phyloP scores from a whole-genome alignment of 1,140 invertebrate genomes.

The Archivesica marissinica region DNA sequence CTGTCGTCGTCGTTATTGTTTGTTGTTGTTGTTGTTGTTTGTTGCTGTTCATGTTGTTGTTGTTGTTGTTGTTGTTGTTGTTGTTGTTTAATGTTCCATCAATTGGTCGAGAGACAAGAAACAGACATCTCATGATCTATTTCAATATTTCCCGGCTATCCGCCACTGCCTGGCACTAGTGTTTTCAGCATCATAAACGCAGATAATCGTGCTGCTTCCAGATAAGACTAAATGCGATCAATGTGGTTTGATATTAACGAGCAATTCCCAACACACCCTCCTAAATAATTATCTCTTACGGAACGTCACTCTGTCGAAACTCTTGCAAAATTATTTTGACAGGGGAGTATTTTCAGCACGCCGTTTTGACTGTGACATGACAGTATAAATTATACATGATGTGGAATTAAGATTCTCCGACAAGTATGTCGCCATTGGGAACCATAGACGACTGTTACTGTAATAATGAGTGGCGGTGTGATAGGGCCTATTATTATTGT shows the following conservation, averaged over 20 bases:
- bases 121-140: no score
- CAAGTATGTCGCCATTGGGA: conserved; percentile 49
- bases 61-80: no score
- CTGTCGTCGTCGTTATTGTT: no score
- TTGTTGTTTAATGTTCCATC: no score
- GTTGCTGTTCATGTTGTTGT: no score
- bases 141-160: no score
- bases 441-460: conserved; percentile 28
- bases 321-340: conserved; percentile 61
- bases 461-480: conserved; percentile 44
- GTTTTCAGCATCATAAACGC: no score
- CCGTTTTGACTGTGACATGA: conserved; percentile 55
- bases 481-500: conserved; percentile 52
- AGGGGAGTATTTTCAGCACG: conserved; percentile 50
- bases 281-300: conserved; percentile 61
- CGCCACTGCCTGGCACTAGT: no score
- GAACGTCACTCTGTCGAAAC: conserved; percentile 32
- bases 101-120: no score
- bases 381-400: conserved; percentile 62
- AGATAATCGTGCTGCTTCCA: not conserved
- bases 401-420: conserved; percentile 47
- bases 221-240: conserved; percentile 39
- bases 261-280: conserved; percentile 47
- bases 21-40: no score
- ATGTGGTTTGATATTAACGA: conserved; percentile 53